A percentile compares a stretch with the other conserved stretches of the same genome.
Evolutionary conservation across 2,113 vertebrate genomes (phyloP).

Genomic region (Lichenostomus cassidix): DNA sequence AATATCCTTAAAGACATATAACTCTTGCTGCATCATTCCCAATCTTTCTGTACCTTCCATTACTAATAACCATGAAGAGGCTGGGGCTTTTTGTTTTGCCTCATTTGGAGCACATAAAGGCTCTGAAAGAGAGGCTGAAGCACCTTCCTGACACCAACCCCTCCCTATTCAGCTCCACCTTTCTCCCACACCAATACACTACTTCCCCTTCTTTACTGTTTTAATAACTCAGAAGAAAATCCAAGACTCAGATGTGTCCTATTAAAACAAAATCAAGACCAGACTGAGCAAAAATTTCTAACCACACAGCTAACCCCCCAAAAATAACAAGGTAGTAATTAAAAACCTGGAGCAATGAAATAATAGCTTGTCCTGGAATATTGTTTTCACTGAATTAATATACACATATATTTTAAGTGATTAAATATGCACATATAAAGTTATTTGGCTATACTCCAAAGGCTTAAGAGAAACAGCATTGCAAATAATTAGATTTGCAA

Average conservation of each 20-base stretch:
- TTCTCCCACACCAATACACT: background rate
- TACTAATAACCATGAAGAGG: background rate
- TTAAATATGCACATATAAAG: background rate
- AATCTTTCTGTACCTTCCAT: background rate
- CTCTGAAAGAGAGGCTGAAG: background rate
- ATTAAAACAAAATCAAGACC: background rate
- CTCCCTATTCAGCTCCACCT: background rate
- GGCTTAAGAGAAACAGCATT: background rate
- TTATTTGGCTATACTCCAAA: background rate
- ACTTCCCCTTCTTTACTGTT: background rate
- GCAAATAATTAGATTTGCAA: background rate
- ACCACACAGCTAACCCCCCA: background rate
- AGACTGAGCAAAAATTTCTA: background rate
- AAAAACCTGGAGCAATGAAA: background rate
- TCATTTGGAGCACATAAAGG: background rate
- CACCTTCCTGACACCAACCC: background rate
- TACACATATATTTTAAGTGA: background rate
- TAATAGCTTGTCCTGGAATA: background rate
- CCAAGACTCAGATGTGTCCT: background rate
- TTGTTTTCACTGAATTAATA: background rate
- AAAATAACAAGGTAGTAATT: background rate
- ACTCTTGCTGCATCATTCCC: background rate
- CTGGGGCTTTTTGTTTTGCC: background rate
- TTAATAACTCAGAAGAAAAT: background rate
- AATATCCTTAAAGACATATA: background rate